Conservation (phyloP, 2,113 vertebrate genomes). For the Heliornis fulica region DNA sequence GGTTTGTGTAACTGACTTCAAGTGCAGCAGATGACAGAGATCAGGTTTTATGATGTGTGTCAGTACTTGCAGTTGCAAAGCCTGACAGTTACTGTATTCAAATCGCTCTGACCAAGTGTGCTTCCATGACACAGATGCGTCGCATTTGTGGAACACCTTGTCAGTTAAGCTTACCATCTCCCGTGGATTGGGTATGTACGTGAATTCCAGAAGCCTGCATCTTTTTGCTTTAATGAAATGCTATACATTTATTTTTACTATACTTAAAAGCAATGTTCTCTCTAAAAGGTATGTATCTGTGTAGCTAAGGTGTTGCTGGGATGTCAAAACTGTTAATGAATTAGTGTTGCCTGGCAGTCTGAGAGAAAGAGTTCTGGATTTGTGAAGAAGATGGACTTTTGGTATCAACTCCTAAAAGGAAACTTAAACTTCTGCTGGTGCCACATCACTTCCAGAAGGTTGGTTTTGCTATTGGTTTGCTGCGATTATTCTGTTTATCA, state of each 20-base stretch:
- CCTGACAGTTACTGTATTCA: neutral
- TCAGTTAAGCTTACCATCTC: neutral
- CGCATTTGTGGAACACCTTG: neutral
- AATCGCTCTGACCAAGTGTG: neutral
- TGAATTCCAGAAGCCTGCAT: neutral
- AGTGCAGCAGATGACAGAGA: neutral
- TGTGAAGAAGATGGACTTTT: neutral
- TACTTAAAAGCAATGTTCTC: neutral
- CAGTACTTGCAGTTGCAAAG: neutral
- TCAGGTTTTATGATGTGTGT: neutral
- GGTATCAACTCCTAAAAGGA: neutral
- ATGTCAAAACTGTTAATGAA: neutral
- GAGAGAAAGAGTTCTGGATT: neutral
- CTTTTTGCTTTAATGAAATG: neutral
- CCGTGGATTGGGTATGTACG: neutral
- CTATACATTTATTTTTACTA: neutral
- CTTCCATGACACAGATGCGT: neutral
- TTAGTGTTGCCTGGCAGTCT: neutral
- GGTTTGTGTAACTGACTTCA: neutral
- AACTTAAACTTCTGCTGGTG: neutral
- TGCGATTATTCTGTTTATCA: neutral
- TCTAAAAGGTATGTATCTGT: neutral
- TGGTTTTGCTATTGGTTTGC: neutral
- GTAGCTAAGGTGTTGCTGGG: neutral
- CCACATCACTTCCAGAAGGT: neutral